phyloP scores from a whole-genome alignment of 1,140 invertebrate species.

The Drosophila navojoa region DNA sequence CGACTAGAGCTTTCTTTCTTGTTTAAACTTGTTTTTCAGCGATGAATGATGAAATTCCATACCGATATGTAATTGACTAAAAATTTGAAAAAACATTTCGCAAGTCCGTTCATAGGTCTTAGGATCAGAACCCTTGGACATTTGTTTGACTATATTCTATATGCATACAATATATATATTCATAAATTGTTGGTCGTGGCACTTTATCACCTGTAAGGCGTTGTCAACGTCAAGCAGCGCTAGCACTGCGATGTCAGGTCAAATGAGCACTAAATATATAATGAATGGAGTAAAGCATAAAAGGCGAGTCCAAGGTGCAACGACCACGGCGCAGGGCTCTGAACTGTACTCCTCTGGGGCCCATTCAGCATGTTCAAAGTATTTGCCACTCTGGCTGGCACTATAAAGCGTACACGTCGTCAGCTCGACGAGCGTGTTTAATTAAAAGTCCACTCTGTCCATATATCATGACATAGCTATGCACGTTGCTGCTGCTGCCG shows the following conservation, averaged over 20 bases:
- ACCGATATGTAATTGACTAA: too few relatives aligned
- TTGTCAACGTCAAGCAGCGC: conserved; percentile 34
- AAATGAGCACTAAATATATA: conserved; percentile 50
- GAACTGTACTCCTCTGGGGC: background rate
- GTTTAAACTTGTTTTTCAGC: too few relatives aligned
- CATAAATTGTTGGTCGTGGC: background rate
- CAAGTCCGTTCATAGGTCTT: too few relatives aligned
- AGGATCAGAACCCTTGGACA: too few relatives aligned
- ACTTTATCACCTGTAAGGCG: conserved; percentile 43
- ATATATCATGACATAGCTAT: conserved; percentile 13
- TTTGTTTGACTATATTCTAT: background rate
- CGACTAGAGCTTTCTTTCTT: too few relatives aligned
- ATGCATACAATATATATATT: too few relatives aligned
- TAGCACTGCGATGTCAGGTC: conserved; percentile 54
- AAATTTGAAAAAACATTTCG: too few relatives aligned
- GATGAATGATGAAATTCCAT: too few relatives aligned
- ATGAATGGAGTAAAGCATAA: background rate
- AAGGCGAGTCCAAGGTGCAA: background rate
- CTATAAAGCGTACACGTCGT: conserved; percentile 27
- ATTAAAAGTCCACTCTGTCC: conserved; percentile 59
- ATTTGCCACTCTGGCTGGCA: conserved; percentile 22
- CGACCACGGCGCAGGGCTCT: too few relatives aligned
- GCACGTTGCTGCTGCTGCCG: background rate
- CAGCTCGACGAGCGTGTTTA: conserved; percentile 20
- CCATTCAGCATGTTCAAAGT: conserved; percentile 26